Evolutionary conservation across 2,888 invertebrate genomes (phyloP).

Genomic region (Polyploca ridens): DNA sequence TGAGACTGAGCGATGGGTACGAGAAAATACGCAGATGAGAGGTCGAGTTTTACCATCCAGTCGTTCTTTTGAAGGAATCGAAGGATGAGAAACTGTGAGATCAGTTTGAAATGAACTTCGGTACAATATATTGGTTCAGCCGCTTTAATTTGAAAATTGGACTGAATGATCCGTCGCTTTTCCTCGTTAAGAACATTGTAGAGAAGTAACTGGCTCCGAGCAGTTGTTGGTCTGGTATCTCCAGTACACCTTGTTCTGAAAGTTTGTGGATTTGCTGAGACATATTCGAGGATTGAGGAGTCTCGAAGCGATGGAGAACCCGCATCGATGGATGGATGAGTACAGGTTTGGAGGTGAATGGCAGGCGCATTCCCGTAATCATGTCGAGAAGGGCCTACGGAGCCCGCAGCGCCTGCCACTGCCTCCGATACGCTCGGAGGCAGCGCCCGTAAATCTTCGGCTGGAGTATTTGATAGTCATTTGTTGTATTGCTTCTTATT

Average conservation of each 20-base stretch:
- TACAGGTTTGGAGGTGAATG: no score
- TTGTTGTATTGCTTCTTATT: background rate
- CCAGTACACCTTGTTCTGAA: no score
- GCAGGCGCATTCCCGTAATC: no score
- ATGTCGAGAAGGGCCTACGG: no score
- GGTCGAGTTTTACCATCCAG: conserved; percentile 28
- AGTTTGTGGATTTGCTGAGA: no score
- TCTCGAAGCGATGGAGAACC: no score
- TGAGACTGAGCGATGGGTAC: conserved; percentile 22
- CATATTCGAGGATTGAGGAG: no score
- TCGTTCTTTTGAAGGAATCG: conserved; percentile 22
- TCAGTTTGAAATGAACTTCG: conserved; percentile 24
- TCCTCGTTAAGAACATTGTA: conserved; percentile 4
- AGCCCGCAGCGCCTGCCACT: no score
- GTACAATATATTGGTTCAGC: conserved; percentile 21
- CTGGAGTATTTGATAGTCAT: background rate
- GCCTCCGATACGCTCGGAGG: conserved; percentile 20
- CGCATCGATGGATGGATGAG: no score
- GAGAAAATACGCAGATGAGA: conserved; percentile 34
- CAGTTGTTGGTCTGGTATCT: no score
- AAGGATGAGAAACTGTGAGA: conserved; percentile 25
- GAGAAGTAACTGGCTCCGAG: no score
- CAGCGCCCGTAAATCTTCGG: background rate
- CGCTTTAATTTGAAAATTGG: conserved; percentile 27
- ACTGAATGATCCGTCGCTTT: conserved; percentile 23